A percentile compares a stretch with the other conserved stretches of the same genome.
Conservation (phyloP, 2,797 vertebrate genomes). For the Chloroceryle inda region DNA sequence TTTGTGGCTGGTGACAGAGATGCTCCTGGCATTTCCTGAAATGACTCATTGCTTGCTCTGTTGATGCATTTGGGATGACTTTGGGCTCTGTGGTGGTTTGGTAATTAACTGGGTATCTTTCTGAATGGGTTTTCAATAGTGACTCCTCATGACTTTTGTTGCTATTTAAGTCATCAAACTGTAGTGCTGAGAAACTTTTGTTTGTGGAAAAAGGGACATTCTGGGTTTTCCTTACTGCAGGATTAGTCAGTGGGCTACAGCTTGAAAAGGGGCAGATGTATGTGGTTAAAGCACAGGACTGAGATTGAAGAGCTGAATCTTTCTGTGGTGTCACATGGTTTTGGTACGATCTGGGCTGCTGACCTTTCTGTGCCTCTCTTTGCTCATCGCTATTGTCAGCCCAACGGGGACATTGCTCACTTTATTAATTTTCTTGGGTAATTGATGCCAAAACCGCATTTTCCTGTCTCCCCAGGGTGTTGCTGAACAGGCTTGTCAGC, state of each 20-base stretch:
- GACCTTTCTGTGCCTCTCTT: neutral
- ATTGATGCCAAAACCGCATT: neutral
- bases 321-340: neutral
- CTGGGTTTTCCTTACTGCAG: neutral
- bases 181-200: neutral
- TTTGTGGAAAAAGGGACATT: neutral
- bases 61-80: neutral
- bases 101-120: slow-evolving; percentile 24
- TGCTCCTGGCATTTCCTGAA: slow-evolving; percentile 44
- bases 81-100: slow-evolving; percentile 20
- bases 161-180: neutral
- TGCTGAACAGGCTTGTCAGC: neutral
- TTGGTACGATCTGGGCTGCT: neutral
- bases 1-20: slow-evolving; percentile 33
- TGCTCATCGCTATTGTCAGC: neutral
- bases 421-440: neutral
- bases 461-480: neutral
- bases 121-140: neutral
- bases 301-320: neutral
- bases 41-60: slow-evolving; percentile 31
- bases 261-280: neutral
- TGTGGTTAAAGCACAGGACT: slow-evolving; percentile 14
- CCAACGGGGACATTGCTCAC: neutral
- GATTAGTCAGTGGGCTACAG: neutral
- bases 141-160: neutral